Percentiles rank a stretch among this genome's conserved stretches.
phyloP scores from a whole-genome alignment of 2,797 vertebrate genomes.

The Sphenodon punctatus region DNA sequence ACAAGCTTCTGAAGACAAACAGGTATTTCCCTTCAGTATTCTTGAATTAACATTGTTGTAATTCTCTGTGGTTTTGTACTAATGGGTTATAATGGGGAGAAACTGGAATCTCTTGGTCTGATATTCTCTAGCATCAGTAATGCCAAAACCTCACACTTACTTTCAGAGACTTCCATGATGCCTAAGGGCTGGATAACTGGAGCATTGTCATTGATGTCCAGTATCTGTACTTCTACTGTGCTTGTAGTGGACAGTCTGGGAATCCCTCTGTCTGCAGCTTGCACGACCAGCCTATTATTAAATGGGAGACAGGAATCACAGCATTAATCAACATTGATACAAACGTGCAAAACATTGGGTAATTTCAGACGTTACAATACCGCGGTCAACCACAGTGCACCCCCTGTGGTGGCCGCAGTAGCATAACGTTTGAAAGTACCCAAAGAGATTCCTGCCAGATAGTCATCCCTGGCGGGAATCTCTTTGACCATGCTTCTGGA shows the following conservation, averaged over 20 bases:
- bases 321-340: constrained; percentile 5
- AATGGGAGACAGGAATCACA: constrained; percentile 31
- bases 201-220: constrained; percentile 91
- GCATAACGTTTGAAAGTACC: too few relatives aligned
- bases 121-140: neutral
- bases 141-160: constrained; percentile 75
- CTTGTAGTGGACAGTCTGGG: constrained; percentile 83
- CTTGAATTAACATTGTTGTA: neutral
- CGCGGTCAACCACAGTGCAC: too few relatives aligned
- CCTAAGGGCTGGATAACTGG: constrained; percentile 81
- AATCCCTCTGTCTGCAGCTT: constrained; percentile 88
- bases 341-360: too few relatives aligned
- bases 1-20: constrained; percentile 15
- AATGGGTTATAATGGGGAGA: neutral
- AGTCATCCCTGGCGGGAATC: too few relatives aligned
- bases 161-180: constrained; percentile 83
- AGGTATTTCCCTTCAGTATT: constrained; percentile 1
- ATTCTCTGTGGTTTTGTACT: neutral
- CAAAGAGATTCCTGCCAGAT: too few relatives aligned
- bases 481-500: too few relatives aligned
- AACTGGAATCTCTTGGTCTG: neutral
- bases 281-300: constrained; percentile 84
- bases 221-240: constrained; percentile 83
- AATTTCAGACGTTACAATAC: too few relatives aligned
- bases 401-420: too few relatives aligned